phyloP scores from a whole-genome alignment of 2,113 vertebrate genomes.

The Aptenodytes forsteri region DNA sequence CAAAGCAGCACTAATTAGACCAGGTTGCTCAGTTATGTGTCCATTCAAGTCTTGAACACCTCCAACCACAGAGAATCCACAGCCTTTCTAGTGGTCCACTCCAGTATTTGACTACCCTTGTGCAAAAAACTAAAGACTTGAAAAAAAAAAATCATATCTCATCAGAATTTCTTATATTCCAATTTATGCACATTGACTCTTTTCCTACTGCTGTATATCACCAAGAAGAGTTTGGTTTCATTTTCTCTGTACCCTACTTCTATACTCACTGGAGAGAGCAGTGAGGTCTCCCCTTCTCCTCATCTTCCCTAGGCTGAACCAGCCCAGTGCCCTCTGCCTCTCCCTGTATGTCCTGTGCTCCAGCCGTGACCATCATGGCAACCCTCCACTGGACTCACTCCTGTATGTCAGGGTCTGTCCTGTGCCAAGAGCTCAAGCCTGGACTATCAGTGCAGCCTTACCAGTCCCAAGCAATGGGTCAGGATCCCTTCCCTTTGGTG shows the following conservation, averaged over 20 bases:
- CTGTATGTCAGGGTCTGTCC: neutral
- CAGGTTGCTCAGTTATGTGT: neutral
- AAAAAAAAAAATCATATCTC: neutral
- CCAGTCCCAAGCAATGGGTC: rapidly evolving
- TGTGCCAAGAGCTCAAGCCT: neutral
- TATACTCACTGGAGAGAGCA: neutral
- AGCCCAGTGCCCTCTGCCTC: neutral
- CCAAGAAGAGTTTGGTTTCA: neutral
- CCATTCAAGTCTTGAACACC: neutral
- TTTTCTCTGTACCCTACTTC: neutral
- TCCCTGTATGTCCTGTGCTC: neutral
- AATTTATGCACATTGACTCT: neutral
- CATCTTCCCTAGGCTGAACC: rapidly evolving
- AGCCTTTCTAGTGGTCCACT: neutral
- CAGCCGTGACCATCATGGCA: rapidly evolving
- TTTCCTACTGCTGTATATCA: neutral
- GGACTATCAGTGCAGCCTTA: too few species aligned
- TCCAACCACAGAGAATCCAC: neutral
- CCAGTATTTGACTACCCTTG: rapidly evolving
- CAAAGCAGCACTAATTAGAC: neutral
- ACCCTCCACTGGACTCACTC: neutral
- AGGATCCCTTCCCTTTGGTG: neutral
- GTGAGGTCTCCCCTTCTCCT: neutral
- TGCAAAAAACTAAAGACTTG: neutral
- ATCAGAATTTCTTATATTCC: neutral